Conservation (phyloP, 35 echinoderm and acorn worm genomes). For the Patiria miniata region DNA sequence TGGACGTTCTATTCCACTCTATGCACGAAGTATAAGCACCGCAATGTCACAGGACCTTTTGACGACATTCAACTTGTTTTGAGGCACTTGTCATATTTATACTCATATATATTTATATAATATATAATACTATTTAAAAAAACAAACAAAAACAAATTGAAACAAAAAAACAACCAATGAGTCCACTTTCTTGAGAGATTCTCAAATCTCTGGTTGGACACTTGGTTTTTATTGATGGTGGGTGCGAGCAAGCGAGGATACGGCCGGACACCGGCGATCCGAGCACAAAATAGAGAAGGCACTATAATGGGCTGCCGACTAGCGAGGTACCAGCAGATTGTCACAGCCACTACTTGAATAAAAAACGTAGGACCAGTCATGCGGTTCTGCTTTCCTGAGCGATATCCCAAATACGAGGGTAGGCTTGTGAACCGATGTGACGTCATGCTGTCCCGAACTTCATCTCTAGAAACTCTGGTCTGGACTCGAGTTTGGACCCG, state of each 20-base stretch:
- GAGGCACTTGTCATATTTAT: conserved; percentile 16
- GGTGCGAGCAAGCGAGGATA: not conserved
- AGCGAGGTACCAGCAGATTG: no score
- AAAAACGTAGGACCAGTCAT: no score
- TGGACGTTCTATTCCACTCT: not conserved
- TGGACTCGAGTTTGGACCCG: no score
- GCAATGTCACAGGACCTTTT: not conserved
- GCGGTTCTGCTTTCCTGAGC: no score
- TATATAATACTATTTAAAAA: conserved; percentile 26
- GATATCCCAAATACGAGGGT: no score
- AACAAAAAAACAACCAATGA: not conserved
- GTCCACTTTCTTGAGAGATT: not conserved
- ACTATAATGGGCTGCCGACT: not conserved
- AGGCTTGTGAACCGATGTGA: no score
- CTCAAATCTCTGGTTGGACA: not conserved
- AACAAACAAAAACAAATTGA: no score
- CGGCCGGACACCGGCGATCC: not conserved
- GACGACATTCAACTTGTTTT: not conserved
- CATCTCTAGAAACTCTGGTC: no score
- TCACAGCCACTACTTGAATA: no score
- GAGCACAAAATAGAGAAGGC: conserved; percentile 1
- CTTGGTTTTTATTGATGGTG: not conserved
- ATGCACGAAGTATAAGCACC: not conserved
- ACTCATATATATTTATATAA: conserved; percentile 22
- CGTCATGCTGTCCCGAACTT: no score